Evolutionary conservation across 2,888 invertebrate genomes (phyloP).

Genomic region (Conistra vaccinii): DNA sequence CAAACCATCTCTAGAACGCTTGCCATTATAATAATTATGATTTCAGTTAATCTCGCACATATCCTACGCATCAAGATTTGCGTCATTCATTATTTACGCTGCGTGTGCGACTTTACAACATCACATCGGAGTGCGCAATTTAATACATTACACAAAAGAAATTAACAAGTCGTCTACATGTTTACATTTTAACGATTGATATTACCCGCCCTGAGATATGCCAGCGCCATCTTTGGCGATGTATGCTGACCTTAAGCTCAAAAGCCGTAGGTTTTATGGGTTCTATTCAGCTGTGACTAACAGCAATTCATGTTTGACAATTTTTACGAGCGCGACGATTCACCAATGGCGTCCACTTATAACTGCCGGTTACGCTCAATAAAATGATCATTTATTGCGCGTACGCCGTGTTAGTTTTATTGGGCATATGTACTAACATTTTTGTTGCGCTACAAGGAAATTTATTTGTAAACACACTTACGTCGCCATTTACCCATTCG

Average conservation of each 20-base stretch:
- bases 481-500: constrained; percentile 5
- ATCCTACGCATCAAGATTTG: constrained; percentile 51
- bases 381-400: constrained; percentile 73
- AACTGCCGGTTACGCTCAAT: constrained; percentile 76
- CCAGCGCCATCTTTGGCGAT: constrained; percentile 59
- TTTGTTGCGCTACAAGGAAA: constrained; percentile 63
- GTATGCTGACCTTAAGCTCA: constrained; percentile 63
- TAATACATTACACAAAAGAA: constrained; percentile 57
- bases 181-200: constrained; percentile 63
- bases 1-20: constrained; percentile 25
- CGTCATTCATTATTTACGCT: constrained; percentile 56
- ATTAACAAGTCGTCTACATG: constrained; percentile 54
- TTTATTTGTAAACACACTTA: constrained; percentile 52
- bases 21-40: constrained; percentile 58
- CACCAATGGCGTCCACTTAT: constrained; percentile 69
- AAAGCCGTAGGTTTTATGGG: constrained; percentile 67
- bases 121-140: constrained; percentile 58
- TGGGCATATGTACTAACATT: constrained; percentile 59
- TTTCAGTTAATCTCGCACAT: constrained; percentile 60
- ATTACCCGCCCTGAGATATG: constrained; percentile 50
- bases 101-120: constrained; percentile 57
- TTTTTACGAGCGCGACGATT: constrained; percentile 75
- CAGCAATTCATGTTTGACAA: constrained; percentile 71
- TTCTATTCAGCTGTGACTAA: constrained; percentile 71
- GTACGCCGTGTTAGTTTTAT: constrained; percentile 63